Evolutionary conservation across 2,797 vertebrate genomes (phyloP).

Genomic region (Thaleichthys pacificus): DNA sequence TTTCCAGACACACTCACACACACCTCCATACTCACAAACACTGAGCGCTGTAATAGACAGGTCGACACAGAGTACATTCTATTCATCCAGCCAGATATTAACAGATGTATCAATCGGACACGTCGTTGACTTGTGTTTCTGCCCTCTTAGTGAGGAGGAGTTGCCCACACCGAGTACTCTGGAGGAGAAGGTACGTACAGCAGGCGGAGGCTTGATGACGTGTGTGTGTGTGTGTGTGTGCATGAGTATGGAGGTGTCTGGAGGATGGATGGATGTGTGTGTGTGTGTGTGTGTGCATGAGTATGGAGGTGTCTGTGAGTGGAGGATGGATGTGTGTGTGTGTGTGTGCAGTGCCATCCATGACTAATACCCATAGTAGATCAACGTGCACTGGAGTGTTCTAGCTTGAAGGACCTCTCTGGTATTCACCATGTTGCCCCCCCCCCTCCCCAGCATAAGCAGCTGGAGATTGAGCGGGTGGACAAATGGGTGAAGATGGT

Average conservation of each 20-base stretch:
- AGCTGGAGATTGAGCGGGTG: constrained; percentile 75
- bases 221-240: not conserved
- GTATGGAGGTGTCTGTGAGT: not conserved
- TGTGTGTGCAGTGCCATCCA: constrained; percentile 2
- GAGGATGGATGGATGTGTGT: too few species aligned
- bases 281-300: not conserved
- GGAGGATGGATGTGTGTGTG: too few species aligned
- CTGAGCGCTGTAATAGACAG: not conserved
- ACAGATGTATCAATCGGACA: not conserved
- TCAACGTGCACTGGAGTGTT: not conserved
- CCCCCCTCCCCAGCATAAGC: constrained; percentile 73
- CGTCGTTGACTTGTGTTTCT: constrained; percentile 12
- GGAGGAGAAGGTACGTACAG: constrained; percentile 82
- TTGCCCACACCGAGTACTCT: constrained; percentile 79
- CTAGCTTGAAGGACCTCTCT: not conserved
- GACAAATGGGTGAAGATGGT: constrained; percentile 83
- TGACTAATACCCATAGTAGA: not conserved
- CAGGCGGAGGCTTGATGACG: not conserved
- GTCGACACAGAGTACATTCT: not conserved
- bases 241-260: not conserved
- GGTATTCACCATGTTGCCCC: constrained; percentile 5
- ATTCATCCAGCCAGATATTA: not conserved
- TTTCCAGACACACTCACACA: not conserved
- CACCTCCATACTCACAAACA: not conserved
- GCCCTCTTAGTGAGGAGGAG: constrained; percentile 79